Base-by-base conservation (phyloP, 2,797 vertebrate genomes). In the Takifugu ocellatus region DNA sequence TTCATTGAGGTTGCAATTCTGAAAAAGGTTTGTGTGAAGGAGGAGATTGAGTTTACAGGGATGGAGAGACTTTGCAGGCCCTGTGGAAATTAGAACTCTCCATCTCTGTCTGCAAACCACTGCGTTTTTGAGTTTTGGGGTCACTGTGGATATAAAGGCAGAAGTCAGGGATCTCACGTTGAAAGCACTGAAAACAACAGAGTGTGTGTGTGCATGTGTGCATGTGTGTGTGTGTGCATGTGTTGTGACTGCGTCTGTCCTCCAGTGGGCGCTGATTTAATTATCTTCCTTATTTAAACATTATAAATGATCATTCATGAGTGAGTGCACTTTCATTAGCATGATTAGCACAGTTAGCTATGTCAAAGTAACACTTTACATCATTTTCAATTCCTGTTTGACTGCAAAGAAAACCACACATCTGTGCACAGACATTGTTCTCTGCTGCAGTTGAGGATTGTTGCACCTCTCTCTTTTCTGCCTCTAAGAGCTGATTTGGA, bases 71-170 rank as follows among this genome's bases (percentile, higher is more conserved):
- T 66, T 66, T 75, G 60, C 62, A 51, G 68, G 66, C 47, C 65
- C 56, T 51, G 69, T 78, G 69, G 80, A 86, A 85, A 89, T 88
- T 76, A 79, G 68, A 81, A 61, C 77, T 79, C 78, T 86, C 79
- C 77, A 85, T 89, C 83, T 87, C 77, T 83, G 82, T 87, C 86
- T 74, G 70, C 49, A 31, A 68, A 70, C 61, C 54, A 42, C 44
- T 59, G 2, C 51, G 1, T 57, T 3, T 56, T 6, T 43, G 50
- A 61, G 55, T 73, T 6, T 59, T 25, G 9, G 44, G 17, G 44
- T 46, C 16, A 7, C 1, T 63, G 49, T 65, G 2, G 26, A 33
- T 44, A 33, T 49, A 65, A 57, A 58, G n/a, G 54, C 44, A 66
- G 77, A 73, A 75, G 64, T 71, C 65, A 51, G 36, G 62, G 53